phyloP scores from a whole-genome alignment of 2,888 invertebrate genomes.

The Rhagophthalmus giganteus region DNA sequence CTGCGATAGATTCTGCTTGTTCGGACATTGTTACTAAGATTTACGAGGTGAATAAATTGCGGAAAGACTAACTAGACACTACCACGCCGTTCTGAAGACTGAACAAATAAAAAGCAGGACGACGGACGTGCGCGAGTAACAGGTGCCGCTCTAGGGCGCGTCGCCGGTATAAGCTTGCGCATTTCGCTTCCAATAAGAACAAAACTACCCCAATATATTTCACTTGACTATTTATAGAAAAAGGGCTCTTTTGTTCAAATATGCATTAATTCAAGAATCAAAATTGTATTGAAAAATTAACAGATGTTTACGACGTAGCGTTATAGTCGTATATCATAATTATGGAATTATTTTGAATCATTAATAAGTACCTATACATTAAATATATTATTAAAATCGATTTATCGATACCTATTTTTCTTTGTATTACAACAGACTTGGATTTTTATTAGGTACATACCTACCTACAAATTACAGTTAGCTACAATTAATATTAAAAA shows the following conservation, averaged over 20 bases:
- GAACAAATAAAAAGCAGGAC: conserved; percentile 8
- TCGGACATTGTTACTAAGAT: conserved; percentile 47
- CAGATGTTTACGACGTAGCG: too few relatives aligned
- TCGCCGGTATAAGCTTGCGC: conserved; percentile 46
- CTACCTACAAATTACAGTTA: too few relatives aligned
- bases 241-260: neutral
- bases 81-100: conserved; percentile 26
- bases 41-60: conserved; percentile 8
- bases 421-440: too few relatives aligned
- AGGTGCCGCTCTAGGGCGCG: conserved; percentile 51
- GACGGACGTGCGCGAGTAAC: conserved; percentile 40
- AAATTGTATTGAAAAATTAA: neutral
- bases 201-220: conserved; percentile 15
- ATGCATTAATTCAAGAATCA: neutral
- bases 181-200: conserved; percentile 5
- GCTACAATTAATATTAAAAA: too few relatives aligned
- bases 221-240: neutral
- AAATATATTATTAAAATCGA: too few relatives aligned
- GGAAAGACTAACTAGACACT: conserved; percentile 9
- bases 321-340: too few relatives aligned
- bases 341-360: too few relatives aligned
- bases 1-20: conserved; percentile 39
- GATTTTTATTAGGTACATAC: too few relatives aligned
- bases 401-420: too few relatives aligned
- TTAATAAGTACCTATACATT: too few relatives aligned